These are phyloP conservation scores for Euzophera pinguis DNA, from an alignment of 2,888 invertebrate species.

Conservation along the genomic window DNA sequence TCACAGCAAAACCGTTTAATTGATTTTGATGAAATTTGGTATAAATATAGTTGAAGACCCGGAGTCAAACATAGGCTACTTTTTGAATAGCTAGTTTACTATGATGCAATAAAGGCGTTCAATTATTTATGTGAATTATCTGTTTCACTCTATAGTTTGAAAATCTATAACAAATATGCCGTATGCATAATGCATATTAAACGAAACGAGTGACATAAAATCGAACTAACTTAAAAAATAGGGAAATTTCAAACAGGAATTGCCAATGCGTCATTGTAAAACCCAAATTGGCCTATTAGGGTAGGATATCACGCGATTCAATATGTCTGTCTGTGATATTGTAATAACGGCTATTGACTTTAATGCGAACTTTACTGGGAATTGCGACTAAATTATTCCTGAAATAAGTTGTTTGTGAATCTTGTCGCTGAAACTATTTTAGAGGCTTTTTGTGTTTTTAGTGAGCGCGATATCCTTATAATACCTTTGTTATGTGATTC, in stretches of 20 bases:
- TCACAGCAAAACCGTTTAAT: no score
- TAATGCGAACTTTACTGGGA: neutral
- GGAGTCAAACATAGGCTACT: no score
- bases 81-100: no score
- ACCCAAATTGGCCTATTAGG: slow-evolving; percentile 7
- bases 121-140: no score
- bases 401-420: neutral
- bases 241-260: neutral
- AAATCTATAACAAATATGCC: no score
- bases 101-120: no score
- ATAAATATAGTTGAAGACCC: no score
- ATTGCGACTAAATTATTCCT: slow-evolving; percentile 2
- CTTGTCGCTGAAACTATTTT: neutral
- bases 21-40: no score
- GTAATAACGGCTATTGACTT: neutral
- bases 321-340: neutral
- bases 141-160: no score
- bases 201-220: neutral
- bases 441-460: neutral
- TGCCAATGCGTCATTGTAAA: slow-evolving; percentile 4
- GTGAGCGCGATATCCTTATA: no score
- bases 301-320: neutral
- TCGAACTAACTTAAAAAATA: neutral
- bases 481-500: no score
- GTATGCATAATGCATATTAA: no score